These are phyloP conservation scores for Microdon myrmicae DNA, from an alignment of 2,888 invertebrate species.

Conservation along the genomic window DNA sequence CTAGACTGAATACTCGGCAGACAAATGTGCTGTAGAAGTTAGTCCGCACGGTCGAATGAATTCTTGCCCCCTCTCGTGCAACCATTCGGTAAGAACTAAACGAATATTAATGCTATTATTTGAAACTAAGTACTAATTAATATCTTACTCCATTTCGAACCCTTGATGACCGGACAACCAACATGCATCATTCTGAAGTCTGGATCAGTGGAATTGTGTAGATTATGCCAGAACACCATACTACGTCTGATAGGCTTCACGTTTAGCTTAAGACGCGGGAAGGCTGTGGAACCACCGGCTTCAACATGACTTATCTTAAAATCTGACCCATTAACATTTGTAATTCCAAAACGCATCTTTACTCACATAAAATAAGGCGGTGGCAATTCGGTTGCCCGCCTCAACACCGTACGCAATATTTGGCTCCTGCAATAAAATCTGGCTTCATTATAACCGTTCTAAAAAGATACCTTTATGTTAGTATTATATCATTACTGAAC, in stretches of 20 bases:
- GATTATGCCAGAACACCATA: slow-evolving; percentile 73
- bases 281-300: slow-evolving; percentile 73
- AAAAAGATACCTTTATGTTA: background rate
- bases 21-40: slow-evolving; percentile 55
- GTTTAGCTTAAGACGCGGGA: slow-evolving; percentile 69
- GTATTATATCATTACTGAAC: slow-evolving; percentile 49
- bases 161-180: slow-evolving; percentile 91
- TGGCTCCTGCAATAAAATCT: slow-evolving; percentile 18
- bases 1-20: background rate
- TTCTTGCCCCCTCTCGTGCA: slow-evolving; percentile 84
- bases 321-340: too few relatives aligned
- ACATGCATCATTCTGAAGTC: slow-evolving; percentile 88
- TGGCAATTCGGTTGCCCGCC: slow-evolving; percentile 17
- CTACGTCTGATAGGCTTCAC: slow-evolving; percentile 68
- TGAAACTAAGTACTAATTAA: too few relatives aligned
- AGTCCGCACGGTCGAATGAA: slow-evolving; percentile 71
- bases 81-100: slow-evolving; percentile 84
- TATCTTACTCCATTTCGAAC: slow-evolving; percentile 93
- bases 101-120: too few relatives aligned
- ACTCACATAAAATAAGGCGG: slow-evolving; percentile 29
- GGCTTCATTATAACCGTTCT: background rate
- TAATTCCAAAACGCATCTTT: too few relatives aligned
- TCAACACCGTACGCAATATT: background rate
- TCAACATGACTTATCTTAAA: too few relatives aligned
- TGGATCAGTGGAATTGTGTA: slow-evolving; percentile 80